Evolutionary conservation across 2,797 vertebrate genomes (phyloP).

Genomic region (Gobionotothen gibberifrons): DNA sequence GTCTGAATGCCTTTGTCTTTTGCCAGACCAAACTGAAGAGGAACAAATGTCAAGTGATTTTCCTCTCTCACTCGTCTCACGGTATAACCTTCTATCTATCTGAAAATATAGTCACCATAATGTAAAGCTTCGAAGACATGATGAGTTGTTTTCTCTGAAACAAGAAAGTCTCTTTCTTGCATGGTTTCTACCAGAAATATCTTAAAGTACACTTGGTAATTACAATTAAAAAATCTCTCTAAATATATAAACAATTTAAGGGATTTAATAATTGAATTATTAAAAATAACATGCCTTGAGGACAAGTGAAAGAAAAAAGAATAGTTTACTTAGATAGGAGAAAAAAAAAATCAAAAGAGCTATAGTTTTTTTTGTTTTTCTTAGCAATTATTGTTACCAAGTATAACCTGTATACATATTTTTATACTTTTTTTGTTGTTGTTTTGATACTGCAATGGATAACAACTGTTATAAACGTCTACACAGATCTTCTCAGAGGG

Average conservation of each 20-base stretch:
- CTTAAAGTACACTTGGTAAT: constrained; percentile 33
- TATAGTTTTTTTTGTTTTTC: constrained; percentile 55
- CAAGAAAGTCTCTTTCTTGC: constrained; percentile 31
- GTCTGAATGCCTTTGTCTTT: constrained; percentile 7
- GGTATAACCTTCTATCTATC: constrained; percentile 41
- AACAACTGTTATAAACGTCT: constrained; percentile 40
- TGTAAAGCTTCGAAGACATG: constrained; percentile 38
- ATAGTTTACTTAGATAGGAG: constrained; percentile 34
- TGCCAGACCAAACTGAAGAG: constrained; percentile 12
- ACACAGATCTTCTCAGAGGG: constrained; percentile 57
- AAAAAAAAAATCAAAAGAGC: constrained; percentile 42
- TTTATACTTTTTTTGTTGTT: constrained; percentile 39
- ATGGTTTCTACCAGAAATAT: constrained; percentile 46
- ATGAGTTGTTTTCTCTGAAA: constrained; percentile 34
- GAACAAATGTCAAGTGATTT: constrained; percentile 44
- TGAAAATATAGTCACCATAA: constrained; percentile 32
- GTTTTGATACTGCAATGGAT: constrained; percentile 56
- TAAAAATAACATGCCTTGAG: constrained; percentile 37
- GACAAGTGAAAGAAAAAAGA: constrained; percentile 33
- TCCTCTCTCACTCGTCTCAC: constrained; percentile 36
- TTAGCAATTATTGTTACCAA: constrained; percentile 47
- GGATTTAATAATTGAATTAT: constrained; percentile 27
- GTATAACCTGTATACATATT: constrained; percentile 44
- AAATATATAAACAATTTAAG: constrained; percentile 19
- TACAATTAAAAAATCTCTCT: constrained; percentile 34